Conservation (phyloP, 37 sponge, comb jelly and placozoan genomes). For the Aphrocallistes beatrix region DNA sequence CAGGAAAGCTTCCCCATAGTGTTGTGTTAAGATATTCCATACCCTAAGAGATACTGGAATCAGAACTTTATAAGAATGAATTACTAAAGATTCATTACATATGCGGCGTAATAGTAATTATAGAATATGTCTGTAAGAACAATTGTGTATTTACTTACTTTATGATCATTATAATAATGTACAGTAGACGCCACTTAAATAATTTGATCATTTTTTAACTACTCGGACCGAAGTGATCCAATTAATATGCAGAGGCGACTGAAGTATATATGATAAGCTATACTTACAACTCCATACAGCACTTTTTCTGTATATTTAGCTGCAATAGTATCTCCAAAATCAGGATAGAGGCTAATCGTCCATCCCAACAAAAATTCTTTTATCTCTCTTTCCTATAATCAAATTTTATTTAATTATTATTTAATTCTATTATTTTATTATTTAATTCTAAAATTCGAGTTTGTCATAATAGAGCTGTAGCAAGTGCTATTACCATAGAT, state of each 20-base stretch:
- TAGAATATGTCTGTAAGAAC: too few relatives aligned
- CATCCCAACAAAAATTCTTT: neutral
- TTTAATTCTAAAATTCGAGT: too few relatives aligned
- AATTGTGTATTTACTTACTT: too few relatives aligned
- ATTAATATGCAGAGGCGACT: too few relatives aligned
- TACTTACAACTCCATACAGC: slow-evolving; percentile 3
- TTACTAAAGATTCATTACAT: neutral
- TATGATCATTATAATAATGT: too few relatives aligned
- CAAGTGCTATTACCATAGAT: too few relatives aligned
- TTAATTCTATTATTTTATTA: too few relatives aligned
- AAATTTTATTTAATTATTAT: neutral
- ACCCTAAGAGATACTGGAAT: neutral
- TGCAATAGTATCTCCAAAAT: neutral
- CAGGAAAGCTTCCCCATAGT: neutral
- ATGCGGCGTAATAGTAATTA: too few relatives aligned
- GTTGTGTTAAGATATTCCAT: neutral
- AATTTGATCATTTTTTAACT: too few relatives aligned
- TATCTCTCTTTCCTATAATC: neutral
- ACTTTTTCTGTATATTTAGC: neutral
- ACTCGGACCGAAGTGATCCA: too few relatives aligned
- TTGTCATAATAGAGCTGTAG: too few relatives aligned
- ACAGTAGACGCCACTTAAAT: too few relatives aligned
- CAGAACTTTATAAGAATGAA: neutral
- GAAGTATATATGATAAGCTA: neutral
- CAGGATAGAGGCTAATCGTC: neutral